Base-by-base conservation (phyloP, 2,888 invertebrate genomes). In the Sepioteuthis lessoniana region DNA sequence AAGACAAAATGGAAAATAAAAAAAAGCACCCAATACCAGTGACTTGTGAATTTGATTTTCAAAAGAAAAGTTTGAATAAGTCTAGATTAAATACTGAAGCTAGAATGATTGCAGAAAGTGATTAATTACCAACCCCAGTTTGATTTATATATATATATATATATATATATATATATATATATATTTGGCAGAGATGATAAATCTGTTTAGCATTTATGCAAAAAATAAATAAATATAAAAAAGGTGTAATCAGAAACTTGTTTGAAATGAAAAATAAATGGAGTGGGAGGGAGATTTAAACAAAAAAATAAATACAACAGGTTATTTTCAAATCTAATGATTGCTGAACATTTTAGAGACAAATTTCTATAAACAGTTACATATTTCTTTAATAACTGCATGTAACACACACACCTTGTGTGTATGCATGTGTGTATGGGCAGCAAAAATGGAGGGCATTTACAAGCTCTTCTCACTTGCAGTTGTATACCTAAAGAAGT, bases 161-260 rank as follows among this genome's bases (percentile, higher is more conserved):
- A 42, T 42, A 42, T 42, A 42, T 42, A 42, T 42, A 42, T 42
- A 42, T 42, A 3, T 42, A 42, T 42, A 42, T 28, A 55, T 55
- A 76, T 76, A 76, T 76, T 35, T 76, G 76, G 76, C 76, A 76
- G 76, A 76, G 76, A 76, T n/a, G 76, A 76, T n/a, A 31, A 76
- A 1, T 19, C 8, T 10, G 21, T 76, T 76, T 13, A n/a, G 31
- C 76, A 76, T 76, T 76, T 76, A 28, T 25, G 16, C n/a, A 76
- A 76, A 76, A 76, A 76, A 76, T 16, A 76, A 76, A 76, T 28
- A 31, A 25, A 28, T 31, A 28, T 25, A 76, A 16, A 16, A 35
- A 76, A 35, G 13, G n/a, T n/a, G 19, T 16, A 76, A 16, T 76
- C 76, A 76, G n/a, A 16, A 76, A 35, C n/a, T 4, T 35, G 10